Conservation (phyloP, 2,797 vertebrate species). For the Enteromius thamalakanensis region DNA sequence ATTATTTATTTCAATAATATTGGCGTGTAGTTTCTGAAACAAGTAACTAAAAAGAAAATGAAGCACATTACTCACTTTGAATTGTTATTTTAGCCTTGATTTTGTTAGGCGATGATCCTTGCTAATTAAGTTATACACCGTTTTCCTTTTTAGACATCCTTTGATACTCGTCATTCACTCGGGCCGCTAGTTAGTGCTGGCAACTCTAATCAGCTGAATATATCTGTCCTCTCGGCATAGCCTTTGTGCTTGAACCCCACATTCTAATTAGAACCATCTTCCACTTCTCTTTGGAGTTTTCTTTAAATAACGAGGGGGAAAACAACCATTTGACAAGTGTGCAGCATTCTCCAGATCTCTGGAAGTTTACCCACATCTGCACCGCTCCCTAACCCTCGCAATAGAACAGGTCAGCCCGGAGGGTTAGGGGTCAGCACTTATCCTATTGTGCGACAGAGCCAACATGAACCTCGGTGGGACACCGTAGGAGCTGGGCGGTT, state of each 20-base stretch:
- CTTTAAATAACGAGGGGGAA: conserved; percentile 69
- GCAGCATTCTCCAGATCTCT: conserved; percentile 75
- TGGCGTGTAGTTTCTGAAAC: not conserved
- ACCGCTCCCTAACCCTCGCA: conserved; percentile 77
- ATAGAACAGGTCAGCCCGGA: conserved; percentile 74
- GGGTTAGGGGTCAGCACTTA: conserved; percentile 79
- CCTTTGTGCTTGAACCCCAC: conserved; percentile 74
- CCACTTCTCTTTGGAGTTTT: conserved; percentile 70
- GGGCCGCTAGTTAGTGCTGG: conserved; percentile 66
- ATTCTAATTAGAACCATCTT: conserved; percentile 82
- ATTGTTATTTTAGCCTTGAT: conserved; percentile 47
- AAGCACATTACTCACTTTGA: not conserved
- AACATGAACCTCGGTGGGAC: conserved; percentile 75
- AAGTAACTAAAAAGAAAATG: conserved; percentile 10
- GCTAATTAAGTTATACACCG: conserved; percentile 59
- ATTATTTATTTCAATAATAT: not conserved
- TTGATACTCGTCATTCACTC: conserved; percentile 64
- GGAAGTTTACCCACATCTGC: conserved; percentile 86
- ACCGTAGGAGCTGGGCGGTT: conserved; percentile 70
- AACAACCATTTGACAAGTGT: conserved; percentile 77
- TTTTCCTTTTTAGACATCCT: conserved; percentile 50
- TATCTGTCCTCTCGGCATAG: conserved; percentile 63
- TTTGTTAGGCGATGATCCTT: conserved; percentile 47
- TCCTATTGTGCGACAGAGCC: conserved; percentile 78
- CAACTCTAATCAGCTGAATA: conserved; percentile 61